These are phyloP conservation scores for Drosophila leontia DNA, from an alignment of 1,140 invertebrate genomes.

Conservation along the genomic window DNA sequence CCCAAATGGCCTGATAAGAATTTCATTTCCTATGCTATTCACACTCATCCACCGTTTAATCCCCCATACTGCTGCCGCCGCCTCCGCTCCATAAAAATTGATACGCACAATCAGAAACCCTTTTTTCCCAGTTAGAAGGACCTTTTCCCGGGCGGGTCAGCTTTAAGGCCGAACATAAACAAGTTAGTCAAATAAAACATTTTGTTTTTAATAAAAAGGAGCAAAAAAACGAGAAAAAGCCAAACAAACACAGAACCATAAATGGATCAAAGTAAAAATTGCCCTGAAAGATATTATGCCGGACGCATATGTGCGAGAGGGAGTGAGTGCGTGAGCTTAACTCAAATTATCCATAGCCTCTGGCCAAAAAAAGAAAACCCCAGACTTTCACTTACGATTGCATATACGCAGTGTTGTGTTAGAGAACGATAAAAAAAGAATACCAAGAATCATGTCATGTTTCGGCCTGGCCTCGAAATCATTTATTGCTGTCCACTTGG, in stretches of 20 bases:
- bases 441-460: constrained; percentile 55
- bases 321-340: constrained; percentile 36
- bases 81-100: constrained; percentile 49
- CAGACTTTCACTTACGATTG: constrained; percentile 75
- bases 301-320: constrained; percentile 19
- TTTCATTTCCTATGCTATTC: constrained; percentile 58
- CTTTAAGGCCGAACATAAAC: constrained; percentile 59
- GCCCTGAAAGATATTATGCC: constrained; percentile 44
- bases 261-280: constrained; percentile 79
- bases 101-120: constrained; percentile 56
- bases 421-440: constrained; percentile 27
- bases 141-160: constrained; percentile 33
- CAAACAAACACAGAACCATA: constrained; percentile 61
- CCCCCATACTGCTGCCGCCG: neutral
- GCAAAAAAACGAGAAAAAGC: constrained; percentile 23
- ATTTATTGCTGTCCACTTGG: constrained; percentile 79
- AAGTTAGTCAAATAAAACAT: constrained; percentile 75
- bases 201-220: constrained; percentile 75
- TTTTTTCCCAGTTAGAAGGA: constrained; percentile 32
- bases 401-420: constrained; percentile 74
- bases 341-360: constrained; percentile 76
- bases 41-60: constrained; percentile 44
- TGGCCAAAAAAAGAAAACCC: constrained; percentile 35
- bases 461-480: constrained; percentile 58
- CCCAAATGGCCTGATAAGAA: constrained; percentile 56